Evolutionary conservation across 1,140 invertebrate genomes (phyloP).

Genomic region (Leguminivora glycinivorella): DNA sequence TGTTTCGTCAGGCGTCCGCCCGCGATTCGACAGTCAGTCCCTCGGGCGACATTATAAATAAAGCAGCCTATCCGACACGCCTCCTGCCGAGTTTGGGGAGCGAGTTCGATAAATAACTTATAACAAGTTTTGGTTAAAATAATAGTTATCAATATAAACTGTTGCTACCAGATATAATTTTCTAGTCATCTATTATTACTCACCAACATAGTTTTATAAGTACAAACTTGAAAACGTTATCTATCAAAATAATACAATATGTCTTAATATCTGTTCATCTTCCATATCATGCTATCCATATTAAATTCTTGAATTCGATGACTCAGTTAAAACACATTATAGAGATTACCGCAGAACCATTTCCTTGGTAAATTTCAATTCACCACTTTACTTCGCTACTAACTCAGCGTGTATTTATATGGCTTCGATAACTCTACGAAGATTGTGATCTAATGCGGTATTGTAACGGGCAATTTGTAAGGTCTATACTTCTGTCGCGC

Average conservation of each 20-base stretch:
- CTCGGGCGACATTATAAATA: slow-evolving; percentile 28
- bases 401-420: slow-evolving; percentile 27
- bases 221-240: no score
- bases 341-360: not conserved
- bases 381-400: slow-evolving; percentile 22
- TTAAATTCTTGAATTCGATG: not conserved
- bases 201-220: not conserved
- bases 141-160: not conserved
- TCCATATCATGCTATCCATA: no score
- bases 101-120: slow-evolving; percentile 6
- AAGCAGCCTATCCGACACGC: slow-evolving; percentile 25
- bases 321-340: not conserved
- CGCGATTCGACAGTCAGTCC: slow-evolving; percentile 35
- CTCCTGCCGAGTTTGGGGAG: slow-evolving; percentile 1
- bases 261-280: not conserved
- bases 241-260: not conserved
- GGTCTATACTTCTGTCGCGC: slow-evolving; percentile 36
- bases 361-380: slow-evolving; percentile 28
- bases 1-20: slow-evolving; percentile 33
- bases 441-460: slow-evolving; percentile 53
- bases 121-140: not conserved
- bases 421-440: slow-evolving; percentile 28
- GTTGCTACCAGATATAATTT: no score
- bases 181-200: no score
- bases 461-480: slow-evolving; percentile 53